Evolutionary conservation across 2,113 vertebrate species (phyloP).

Genomic region (Aleadryas rufinucha): DNA sequence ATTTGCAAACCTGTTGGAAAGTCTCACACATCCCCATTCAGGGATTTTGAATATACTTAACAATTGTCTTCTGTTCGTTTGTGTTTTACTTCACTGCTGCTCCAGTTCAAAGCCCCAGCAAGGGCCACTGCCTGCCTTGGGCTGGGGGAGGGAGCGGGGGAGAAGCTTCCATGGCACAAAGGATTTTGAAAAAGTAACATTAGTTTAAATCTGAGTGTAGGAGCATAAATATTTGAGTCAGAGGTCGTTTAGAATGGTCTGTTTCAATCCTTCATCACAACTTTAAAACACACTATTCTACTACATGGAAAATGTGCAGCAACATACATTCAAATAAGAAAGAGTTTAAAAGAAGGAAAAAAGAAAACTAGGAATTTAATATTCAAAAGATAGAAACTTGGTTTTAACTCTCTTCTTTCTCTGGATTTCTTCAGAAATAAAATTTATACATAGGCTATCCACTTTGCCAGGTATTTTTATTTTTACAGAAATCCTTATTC

Average conservation of each 20-base stretch:
- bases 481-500: background rate
- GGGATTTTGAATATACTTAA: conserved; percentile 1
- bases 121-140: background rate
- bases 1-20: conserved; percentile 5
- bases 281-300: background rate
- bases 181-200: background rate
- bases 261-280: background rate
- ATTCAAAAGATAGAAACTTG: background rate
- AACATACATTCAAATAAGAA: background rate
- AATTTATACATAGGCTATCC: background rate
- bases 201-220: background rate
- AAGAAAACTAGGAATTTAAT: background rate
- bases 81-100: background rate
- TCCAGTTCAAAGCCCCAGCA: background rate
- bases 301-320: background rate
- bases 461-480: background rate
- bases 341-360: background rate
- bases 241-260: background rate
- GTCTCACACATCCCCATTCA: background rate
- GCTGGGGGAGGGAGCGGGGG: background rate
- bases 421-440: background rate
- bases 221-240: background rate
- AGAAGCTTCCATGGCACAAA: background rate
- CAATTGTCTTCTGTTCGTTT: background rate
- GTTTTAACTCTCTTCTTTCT: background rate